Conservation (phyloP, 2,113 vertebrate species). For the Chitala chitala region DNA sequence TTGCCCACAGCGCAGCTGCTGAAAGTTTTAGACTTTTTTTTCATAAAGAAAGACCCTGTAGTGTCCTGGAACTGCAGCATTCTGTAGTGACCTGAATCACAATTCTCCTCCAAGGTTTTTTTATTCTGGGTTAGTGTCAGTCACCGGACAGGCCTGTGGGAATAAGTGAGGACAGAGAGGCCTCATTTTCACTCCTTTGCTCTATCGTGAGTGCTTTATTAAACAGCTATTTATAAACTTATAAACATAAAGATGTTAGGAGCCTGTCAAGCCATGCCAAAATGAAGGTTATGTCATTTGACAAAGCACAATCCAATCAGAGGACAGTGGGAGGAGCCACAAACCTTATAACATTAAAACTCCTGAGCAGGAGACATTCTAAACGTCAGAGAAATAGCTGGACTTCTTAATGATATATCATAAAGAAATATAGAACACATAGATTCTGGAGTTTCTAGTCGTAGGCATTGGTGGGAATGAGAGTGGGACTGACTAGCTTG, state of each 20-base stretch:
- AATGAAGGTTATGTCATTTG: neutral
- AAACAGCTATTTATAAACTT: neutral
- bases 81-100: constrained; percentile 15
- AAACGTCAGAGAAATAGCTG: neutral
- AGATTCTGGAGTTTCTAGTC: neutral
- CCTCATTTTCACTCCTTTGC: neutral
- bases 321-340: neutral
- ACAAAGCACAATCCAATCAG: neutral
- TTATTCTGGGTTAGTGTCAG: neutral
- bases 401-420: neutral
- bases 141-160: neutral
- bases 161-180: neutral
- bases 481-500: neutral
- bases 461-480: neutral
- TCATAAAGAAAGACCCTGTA: neutral
- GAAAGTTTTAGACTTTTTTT: constrained; percentile 3
- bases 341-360: neutral
- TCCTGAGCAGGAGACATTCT: neutral
- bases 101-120: neutral
- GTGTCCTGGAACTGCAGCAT: constrained; percentile 1
- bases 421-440: neutral
- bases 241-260: too few relatives aligned
- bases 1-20: neutral
- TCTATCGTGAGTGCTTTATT: neutral
- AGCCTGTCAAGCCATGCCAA: too few relatives aligned